Base-by-base conservation (phyloP, 2,888 invertebrate genomes). In the Eristalis pertinax region DNA sequence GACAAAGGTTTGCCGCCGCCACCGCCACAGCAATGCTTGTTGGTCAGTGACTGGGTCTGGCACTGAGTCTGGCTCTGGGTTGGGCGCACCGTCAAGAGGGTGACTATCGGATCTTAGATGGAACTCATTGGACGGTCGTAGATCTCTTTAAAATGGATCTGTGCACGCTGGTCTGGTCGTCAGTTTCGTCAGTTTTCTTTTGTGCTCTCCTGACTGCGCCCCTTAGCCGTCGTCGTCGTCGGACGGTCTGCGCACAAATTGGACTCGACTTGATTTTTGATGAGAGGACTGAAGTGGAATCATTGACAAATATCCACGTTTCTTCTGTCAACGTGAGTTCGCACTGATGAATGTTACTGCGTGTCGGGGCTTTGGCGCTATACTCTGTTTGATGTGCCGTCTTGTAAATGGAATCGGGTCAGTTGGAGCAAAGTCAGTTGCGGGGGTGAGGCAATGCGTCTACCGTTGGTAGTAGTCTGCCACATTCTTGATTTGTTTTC, bases 291-390 rank as follows among this genome's bases (percentile, higher is more conserved):
- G 35, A 69, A 74, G 75, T 75, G 83, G 70, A 72, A 68, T 64
- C 67, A 79, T 72, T 84, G 83, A 83, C 83, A 87, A 87, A 79
- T 87, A 73, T 83, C 50, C 69, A 63, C 50, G 72, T 65, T 83
- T 68, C 41, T 24, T n/a, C 64, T 58, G 74, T 73, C 60, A 67
- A 56, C 7, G 35, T 50, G 50, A n/a, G 50, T 50, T 50, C 50
- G 60, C 60, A 29, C 26, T 26, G 60, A 60, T 60, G 60, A 26
- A 26, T 60, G 26, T 60, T 19, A 19, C 19, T 60, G 60, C 13
- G 60, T 24, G 5, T 24, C 26, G 26, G 60, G 19, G 19, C 19
- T 19, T 50, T 19, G 50, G 50, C 50, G 50, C 50, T 50, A 1
- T 50, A 8, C 19, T 5, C 19, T 50, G 50, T 50, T 50, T 50